These are phyloP conservation scores for Ochlodes sylvanus DNA, from an alignment of 2,888 invertebrate genomes.

Conservation along the genomic window DNA sequence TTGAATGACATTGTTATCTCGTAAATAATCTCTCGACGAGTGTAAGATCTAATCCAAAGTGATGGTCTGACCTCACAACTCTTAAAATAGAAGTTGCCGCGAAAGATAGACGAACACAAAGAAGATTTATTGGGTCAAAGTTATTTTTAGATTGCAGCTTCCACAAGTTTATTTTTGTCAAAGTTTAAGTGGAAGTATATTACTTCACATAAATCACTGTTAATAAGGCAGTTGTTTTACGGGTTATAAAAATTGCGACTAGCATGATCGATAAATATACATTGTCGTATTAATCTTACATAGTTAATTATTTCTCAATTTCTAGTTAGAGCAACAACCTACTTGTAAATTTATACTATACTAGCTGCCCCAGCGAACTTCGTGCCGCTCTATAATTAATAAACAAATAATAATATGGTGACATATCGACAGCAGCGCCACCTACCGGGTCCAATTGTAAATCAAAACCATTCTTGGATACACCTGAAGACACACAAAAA, in stretches of 20 bases:
- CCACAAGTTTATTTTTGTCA: not conserved
- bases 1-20: slow-evolving; percentile 45
- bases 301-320: too few species aligned
- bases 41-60: slow-evolving; percentile 9
- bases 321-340: too few species aligned
- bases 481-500: too few species aligned
- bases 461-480: too few species aligned
- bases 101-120: not conserved
- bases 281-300: too few species aligned
- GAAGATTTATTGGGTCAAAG: slow-evolving; percentile 23
- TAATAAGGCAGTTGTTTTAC: not conserved
- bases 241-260: not conserved
- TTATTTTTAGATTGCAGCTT: slow-evolving; percentile 18
- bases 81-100: slow-evolving; percentile 17
- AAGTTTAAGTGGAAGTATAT: slow-evolving; percentile 8
- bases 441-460: too few species aligned
- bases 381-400: too few species aligned
- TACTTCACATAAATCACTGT: not conserved
- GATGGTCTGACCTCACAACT: slow-evolving; percentile 11
- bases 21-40: slow-evolving; percentile 15
- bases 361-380: too few species aligned
- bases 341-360: too few species aligned
- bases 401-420: too few species aligned
- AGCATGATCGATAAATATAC: not conserved
- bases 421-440: too few species aligned